A percentile compares a stretch with the other conserved stretches of the same genome.
phyloP scores from a whole-genome alignment of 1,140 invertebrate species.

The Brachionus angularis region DNA sequence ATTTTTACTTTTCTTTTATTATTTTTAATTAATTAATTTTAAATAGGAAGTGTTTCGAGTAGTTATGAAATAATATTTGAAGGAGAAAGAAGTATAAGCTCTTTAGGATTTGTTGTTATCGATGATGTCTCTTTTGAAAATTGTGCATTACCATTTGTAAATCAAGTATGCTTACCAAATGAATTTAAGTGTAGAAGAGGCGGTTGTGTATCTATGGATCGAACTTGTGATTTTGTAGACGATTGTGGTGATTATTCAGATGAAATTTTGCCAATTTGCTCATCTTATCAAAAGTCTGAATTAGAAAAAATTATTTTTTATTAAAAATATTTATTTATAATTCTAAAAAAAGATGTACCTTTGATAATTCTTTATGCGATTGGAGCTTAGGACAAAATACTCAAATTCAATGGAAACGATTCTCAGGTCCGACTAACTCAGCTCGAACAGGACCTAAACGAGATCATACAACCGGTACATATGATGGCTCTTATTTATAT shows the following conservation, averaged over 20 bases:
- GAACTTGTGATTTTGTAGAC: slow-evolving; percentile 41
- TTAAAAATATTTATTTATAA: too few relatives aligned
- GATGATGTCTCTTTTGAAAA: slow-evolving; percentile 40
- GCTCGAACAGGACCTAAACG: slow-evolving; percentile 38
- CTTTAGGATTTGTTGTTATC: slow-evolving; percentile 61
- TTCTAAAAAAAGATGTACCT: slow-evolving; percentile 46
- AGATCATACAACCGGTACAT: slow-evolving; percentile 41
- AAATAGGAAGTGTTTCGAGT: slow-evolving; percentile 48
- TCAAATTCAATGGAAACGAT: slow-evolving; percentile 30
- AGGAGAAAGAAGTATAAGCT: slow-evolving; percentile 65
- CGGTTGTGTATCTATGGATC: slow-evolving; percentile 49
- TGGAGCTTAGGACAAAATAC: slow-evolving; percentile 46
- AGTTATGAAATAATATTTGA: slow-evolving; percentile 67
- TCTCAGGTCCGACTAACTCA: slow-evolving; percentile 17
- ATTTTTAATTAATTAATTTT: slow-evolving; percentile 50
- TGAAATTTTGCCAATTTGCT: slow-evolving; percentile 12
- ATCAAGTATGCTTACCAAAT: background rate
- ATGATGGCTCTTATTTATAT: slow-evolving; percentile 34
- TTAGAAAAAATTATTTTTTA: background rate
- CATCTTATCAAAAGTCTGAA: slow-evolving; percentile 19
- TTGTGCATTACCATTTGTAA: slow-evolving; percentile 45
- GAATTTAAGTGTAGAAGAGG: slow-evolving; percentile 54
- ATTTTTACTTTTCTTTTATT: too few relatives aligned
- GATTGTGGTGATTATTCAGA: slow-evolving; percentile 44
- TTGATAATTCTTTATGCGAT: slow-evolving; percentile 51